Evolutionary conservation across 2,113 vertebrate genomes (phyloP).

Genomic region (Glaucomys volans): DNA sequence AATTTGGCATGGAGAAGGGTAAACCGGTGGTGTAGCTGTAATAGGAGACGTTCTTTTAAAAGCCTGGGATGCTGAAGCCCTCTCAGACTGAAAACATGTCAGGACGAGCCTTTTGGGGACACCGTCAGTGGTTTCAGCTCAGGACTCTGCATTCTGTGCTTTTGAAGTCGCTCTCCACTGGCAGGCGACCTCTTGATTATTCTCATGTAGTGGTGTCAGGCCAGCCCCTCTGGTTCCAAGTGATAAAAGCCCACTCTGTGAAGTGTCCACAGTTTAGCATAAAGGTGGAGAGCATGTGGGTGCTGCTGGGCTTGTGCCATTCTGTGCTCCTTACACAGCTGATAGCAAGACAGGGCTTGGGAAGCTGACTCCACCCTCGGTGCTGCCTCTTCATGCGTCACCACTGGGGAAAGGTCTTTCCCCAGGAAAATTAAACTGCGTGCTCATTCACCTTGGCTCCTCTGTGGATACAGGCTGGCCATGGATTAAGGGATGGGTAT

Average conservation of each 20-base stretch:
- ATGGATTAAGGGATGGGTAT: neutral
- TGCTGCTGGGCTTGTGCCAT: neutral
- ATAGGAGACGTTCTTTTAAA: conserved; percentile 78
- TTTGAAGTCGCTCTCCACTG: conserved; percentile 72
- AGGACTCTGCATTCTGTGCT: conserved; percentile 81
- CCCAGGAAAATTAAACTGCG: neutral
- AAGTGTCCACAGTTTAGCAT: conserved; percentile 58
- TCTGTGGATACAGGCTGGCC: neutral
- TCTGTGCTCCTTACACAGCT: neutral
- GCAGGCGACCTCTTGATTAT: conserved; percentile 79
- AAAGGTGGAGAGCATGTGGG: neutral
- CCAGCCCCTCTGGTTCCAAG: conserved; percentile 79
- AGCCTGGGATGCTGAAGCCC: conserved; percentile 82
- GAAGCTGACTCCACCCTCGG: no score
- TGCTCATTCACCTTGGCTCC: neutral
- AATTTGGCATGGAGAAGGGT: conserved; percentile 78
- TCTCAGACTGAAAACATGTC: conserved; percentile 80
- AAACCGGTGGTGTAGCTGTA: conserved; percentile 74
- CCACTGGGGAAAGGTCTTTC: neutral
- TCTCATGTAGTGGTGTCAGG: conserved; percentile 81
- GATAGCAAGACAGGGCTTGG: neutral
- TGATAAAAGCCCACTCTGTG: conserved; percentile 9
- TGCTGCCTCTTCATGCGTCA: neutral
- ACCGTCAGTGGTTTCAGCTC: conserved; percentile 79
- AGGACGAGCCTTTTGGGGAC: conserved; percentile 82